phyloP scores from a whole-genome alignment of 2,113 vertebrate genomes.

The Speoplatyrhinus poulsoni region DNA sequence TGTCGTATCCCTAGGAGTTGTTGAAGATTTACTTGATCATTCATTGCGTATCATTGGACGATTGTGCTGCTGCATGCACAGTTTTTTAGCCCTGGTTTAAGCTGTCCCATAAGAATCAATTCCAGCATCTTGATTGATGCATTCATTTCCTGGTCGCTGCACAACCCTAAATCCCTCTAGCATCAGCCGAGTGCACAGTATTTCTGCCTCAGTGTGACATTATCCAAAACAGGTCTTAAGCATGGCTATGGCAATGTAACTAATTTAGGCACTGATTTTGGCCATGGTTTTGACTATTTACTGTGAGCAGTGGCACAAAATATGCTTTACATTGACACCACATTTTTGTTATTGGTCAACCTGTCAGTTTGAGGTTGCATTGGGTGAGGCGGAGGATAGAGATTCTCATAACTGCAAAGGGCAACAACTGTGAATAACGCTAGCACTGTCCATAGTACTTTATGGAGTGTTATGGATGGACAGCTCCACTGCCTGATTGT shows the following conservation, averaged over 20 bases:
- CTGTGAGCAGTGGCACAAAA: slow-evolving; percentile 20
- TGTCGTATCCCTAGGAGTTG: slow-evolving; percentile 41
- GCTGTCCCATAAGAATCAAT: slow-evolving; percentile 58
- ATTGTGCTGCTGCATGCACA: slow-evolving; percentile 34
- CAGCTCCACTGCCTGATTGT: background rate
- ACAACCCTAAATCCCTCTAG: slow-evolving; percentile 46
- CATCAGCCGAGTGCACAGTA: slow-evolving; percentile 40
- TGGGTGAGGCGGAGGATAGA: background rate
- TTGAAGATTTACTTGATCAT: slow-evolving; percentile 43
- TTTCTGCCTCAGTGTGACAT: slow-evolving; percentile 47
- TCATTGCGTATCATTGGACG: slow-evolving; percentile 43
- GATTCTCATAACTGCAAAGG: background rate
- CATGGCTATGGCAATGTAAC: slow-evolving; percentile 22
- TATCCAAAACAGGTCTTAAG: slow-evolving; percentile 53
- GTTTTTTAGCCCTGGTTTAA: slow-evolving; percentile 44
- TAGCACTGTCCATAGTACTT: background rate
- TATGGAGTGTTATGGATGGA: slow-evolving; percentile 17
- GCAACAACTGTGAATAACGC: slow-evolving; percentile 31
- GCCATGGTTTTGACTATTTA: slow-evolving; percentile 21
- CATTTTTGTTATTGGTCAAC: slow-evolving; percentile 20
- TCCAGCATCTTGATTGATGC: slow-evolving; percentile 61
- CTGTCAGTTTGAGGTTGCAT: slow-evolving; percentile 2
- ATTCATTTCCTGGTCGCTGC: slow-evolving; percentile 49
- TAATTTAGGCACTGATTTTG: slow-evolving; percentile 23
- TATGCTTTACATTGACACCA: slow-evolving; percentile 13